phyloP scores from a whole-genome alignment of 1,140 invertebrate genomes.

The Bombus pyrosoma region DNA sequence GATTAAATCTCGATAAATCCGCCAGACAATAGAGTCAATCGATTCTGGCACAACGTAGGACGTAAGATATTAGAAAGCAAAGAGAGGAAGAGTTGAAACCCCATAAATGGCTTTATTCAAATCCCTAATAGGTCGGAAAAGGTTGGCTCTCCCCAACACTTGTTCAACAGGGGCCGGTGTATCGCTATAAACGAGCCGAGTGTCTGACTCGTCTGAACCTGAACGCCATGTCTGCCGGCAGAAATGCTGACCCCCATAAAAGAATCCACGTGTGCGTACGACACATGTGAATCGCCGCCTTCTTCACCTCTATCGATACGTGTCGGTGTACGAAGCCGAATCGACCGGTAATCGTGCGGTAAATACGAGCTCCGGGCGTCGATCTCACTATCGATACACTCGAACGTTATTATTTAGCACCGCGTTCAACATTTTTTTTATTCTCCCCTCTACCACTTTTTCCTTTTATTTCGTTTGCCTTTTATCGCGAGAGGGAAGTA shows the following conservation, averaged over 20 bases:
- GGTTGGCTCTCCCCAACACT: not conserved
- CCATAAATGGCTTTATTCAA: conserved; percentile 23
- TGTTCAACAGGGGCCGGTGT: not conserved
- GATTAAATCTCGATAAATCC: not conserved
- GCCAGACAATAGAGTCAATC: too few species aligned
- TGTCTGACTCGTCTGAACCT: conserved; percentile 33
- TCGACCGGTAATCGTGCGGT: conserved; percentile 51
- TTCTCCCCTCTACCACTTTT: not conserved
- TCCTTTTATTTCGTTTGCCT: too few species aligned
- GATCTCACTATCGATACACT: conserved; percentile 49
- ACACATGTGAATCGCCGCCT: conserved; percentile 1
- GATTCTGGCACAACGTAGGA: too few species aligned
- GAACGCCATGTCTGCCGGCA: conserved; percentile 27
- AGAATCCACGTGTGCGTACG: conserved; percentile 43
- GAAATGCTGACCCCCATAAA: conserved; percentile 55
- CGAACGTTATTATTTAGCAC: conserved; percentile 46
- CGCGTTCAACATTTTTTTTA: conserved; percentile 7
- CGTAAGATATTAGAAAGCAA: not conserved
- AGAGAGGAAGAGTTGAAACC: not conserved
- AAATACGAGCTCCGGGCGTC: conserved; percentile 46
- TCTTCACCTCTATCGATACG: not conserved
- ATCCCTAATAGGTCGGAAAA: not conserved
- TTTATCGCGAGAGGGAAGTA: conserved; percentile 22
- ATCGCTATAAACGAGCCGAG: conserved; percentile 53
- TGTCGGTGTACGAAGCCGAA: not conserved